Evolutionary conservation across 2,797 vertebrate species (phyloP), one percentile per base, ranked within the genome.

Genomic region (Lophius americanus): DNA sequence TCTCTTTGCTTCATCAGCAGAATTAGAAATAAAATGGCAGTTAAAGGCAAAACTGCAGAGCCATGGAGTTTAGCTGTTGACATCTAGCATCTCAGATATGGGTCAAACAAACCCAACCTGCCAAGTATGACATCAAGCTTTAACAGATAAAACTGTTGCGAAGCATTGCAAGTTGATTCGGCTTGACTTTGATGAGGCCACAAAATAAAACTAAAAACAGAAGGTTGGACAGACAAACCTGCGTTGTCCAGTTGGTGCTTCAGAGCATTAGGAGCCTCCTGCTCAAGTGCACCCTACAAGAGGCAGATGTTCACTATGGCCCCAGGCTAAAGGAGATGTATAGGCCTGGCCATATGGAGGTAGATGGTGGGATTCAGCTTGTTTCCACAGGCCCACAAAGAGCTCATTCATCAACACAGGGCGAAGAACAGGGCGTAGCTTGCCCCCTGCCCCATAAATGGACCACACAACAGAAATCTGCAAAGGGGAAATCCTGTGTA

Each of bases 281-380:
- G 69, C 76, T 83, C 86, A 81, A 88, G 84, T 86, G 81, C 65
- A 72, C 60, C 56, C 77, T 84, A 75, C 82, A 77, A 87, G 81
- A 89, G 92, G 91, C 92, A 93, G 92, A 93, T 93, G 92, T 92
- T 93, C 90, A 55, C 78, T 56, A 68, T 70, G 79, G 87, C 94
- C 93, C 84, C 73, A 51, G 93, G 94, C 92, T 89, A 91, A 83
- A 86, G 87, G 88, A 92, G 92, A 92, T 92, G 89, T 93, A 93
- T 91, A 86, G 89, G 88, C 83, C 91, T 75, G 68, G 88, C 92
- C 93, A 95, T 95, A 95, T 95, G 94, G 93, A 92, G 88, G 90
- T 89, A 80, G 87, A 92, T 79, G 78, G 88, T 85, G 82, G 88
- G 87, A 85, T 87, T 82, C 85, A 47, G 88, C 90, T 87, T 90